Evolutionary conservation across 2,797 vertebrate species (phyloP), one percentile per base, ranked within the genome.

Genomic region (Lycodopsis pacificus): DNA sequence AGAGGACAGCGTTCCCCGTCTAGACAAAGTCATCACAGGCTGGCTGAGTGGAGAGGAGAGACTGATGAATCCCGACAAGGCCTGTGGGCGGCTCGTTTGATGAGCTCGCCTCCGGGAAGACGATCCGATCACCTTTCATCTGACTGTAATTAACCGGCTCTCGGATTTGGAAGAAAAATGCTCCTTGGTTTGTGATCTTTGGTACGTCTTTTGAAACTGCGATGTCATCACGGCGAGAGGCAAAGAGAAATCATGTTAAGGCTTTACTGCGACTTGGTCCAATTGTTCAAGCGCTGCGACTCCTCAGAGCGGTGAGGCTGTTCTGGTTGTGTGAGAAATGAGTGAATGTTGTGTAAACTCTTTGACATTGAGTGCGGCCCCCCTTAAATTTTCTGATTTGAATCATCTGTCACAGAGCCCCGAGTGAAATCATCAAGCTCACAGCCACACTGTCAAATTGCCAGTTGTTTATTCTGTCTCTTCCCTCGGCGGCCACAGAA

Each of bases 71-170:
- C 77, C 73, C 84, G 91, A 91, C 86, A 73, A 65, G 65, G 80
- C 78, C 86, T 87, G 65, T 38, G 49, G 88, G 84, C 82, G 22
- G n/a, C 75, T 69, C 20, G 62, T 84, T 81, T 89, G 74, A 88
- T 83, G 84, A 88, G 77, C 76, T 71, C 3, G 56, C 83, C 65
- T 68, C 62, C 30, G 71, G 74, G 73, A 77, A 76, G 85, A 77
- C 44, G 30, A 77, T 91, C 86, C 69, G 77, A 89, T 89, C 87
- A 89, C 85, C 77, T 92, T 88, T 90, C 77, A 85, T 90, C 69
- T 64, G 53, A 77, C 67, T 57, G 73, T 66, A 77, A 91, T 85
- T 77, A 90, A 90, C 68, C 53, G 57, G 71, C 76, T 65, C 69
- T 32, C 20, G 17, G 59, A 85, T 78, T 79, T 78, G 66, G 58